These are phyloP conservation scores for Coptotermes formosanus DNA, from an alignment of 1,140 invertebrate genomes.

Conservation along the genomic window DNA sequence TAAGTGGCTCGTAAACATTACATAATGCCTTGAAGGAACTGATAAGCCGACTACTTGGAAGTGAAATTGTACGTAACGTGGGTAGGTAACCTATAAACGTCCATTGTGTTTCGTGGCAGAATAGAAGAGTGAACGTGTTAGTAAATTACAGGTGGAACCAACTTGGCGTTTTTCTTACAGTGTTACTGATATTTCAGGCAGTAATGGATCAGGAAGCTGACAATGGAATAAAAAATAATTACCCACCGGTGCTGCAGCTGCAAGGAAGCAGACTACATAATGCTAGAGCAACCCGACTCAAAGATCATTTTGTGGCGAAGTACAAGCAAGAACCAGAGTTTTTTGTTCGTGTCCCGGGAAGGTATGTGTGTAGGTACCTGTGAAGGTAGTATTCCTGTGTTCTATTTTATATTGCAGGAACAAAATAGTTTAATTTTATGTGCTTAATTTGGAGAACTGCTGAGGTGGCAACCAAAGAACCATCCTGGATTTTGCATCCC, in stretches of 20 bases:
- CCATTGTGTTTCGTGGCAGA: too few relatives aligned
- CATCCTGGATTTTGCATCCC: too few relatives aligned
- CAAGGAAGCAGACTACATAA: not conserved
- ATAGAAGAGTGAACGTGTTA: too few relatives aligned
- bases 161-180: too few relatives aligned
- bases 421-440: too few relatives aligned
- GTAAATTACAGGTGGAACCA: too few relatives aligned
- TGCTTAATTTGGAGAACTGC: too few relatives aligned
- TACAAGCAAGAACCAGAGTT: conserved; percentile 18
- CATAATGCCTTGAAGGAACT: not conserved
- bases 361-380: not conserved
- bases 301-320: conserved; percentile 14
- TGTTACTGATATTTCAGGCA: not conserved
- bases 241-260: not conserved
- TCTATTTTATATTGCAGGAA: too few relatives aligned
- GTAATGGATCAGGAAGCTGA: not conserved
- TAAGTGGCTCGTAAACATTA: not conserved
- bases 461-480: too few relatives aligned
- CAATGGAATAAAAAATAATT: not conserved
- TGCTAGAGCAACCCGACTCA: not conserved
- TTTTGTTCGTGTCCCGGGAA: conserved; percentile 29
- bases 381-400: too few relatives aligned
- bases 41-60: not conserved
- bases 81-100: not conserved
- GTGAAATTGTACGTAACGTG: not conserved